phyloP scores from a whole-genome alignment of 2,888 invertebrate genomes.

The Coecobrya sp. region DNA sequence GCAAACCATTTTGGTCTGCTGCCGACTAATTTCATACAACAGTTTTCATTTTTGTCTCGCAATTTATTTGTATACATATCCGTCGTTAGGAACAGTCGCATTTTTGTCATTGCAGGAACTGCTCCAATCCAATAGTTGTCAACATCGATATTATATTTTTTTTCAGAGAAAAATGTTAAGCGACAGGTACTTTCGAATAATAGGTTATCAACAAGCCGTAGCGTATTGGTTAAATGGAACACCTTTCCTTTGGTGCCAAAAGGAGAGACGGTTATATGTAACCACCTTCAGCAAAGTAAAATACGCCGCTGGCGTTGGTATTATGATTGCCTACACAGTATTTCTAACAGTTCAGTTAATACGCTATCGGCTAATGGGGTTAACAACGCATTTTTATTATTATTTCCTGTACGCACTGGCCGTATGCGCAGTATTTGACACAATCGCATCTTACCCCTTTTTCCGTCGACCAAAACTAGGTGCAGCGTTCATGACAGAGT shows the following conservation, averaged over 20 bases:
- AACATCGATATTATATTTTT: too few species aligned
- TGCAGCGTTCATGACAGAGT: conserved; percentile 57
- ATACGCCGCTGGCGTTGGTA: neutral
- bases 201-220: neutral
- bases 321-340: neutral
- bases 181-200: conserved; percentile 53
- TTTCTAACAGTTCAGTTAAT: conserved; percentile 52
- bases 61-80: too few species aligned
- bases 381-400: conserved; percentile 39
- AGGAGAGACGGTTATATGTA: conserved; percentile 20
- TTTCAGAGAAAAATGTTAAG: conserved; percentile 66
- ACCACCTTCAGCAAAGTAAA: neutral
- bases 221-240: conserved; percentile 10
- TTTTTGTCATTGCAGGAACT: too few species aligned
- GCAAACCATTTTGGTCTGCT: too few species aligned
- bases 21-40: too few species aligned
- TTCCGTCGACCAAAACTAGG: neutral
- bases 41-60: too few species aligned
- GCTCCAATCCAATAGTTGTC: too few species aligned
- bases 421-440: conserved; percentile 17
- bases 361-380: conserved; percentile 28
- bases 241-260: conserved; percentile 12
- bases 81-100: too few species aligned
- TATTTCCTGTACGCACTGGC: conserved; percentile 49
- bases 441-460: conserved; percentile 45